phyloP scores from a whole-genome alignment of 2,113 vertebrate species.

The Aythya baeri region DNA sequence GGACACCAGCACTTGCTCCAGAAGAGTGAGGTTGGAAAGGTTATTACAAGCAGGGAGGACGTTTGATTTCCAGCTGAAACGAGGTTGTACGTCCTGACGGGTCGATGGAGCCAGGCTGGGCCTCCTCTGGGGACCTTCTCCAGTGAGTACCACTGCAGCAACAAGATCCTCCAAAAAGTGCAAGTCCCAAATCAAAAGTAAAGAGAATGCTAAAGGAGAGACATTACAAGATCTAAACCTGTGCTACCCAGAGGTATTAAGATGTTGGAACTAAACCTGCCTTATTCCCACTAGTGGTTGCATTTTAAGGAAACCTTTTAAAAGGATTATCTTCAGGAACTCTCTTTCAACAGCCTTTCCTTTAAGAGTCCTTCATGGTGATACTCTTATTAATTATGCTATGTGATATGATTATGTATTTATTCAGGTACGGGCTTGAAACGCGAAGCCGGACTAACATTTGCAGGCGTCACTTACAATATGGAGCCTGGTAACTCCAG shows the following conservation, averaged over 20 bases:
- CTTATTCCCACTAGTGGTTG: background rate
- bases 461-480: background rate
- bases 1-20: background rate
- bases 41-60: background rate
- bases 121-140: background rate
- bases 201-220: conserved; percentile 13
- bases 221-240: background rate
- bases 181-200: conserved; percentile 18
- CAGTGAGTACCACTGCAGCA: background rate
- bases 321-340: conserved; percentile 57
- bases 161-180: background rate
- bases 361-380: conserved; percentile 40
- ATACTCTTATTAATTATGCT: conserved; percentile 25
- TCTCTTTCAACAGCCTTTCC: conserved; percentile 46
- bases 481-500: background rate
- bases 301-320: conserved; percentile 49
- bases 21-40: background rate
- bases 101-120: background rate
- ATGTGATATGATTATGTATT: conserved; percentile 37
- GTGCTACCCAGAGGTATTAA: conserved; percentile 20
- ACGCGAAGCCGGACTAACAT: background rate
- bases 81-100: background rate
- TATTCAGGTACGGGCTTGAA: background rate
- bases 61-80: background rate
- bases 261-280: conserved; percentile 43